Evolutionary conservation across 2,888 invertebrate genomes (phyloP), one percentile per base, ranked within the genome.

Genomic region (Drosophila greeni): DNA sequence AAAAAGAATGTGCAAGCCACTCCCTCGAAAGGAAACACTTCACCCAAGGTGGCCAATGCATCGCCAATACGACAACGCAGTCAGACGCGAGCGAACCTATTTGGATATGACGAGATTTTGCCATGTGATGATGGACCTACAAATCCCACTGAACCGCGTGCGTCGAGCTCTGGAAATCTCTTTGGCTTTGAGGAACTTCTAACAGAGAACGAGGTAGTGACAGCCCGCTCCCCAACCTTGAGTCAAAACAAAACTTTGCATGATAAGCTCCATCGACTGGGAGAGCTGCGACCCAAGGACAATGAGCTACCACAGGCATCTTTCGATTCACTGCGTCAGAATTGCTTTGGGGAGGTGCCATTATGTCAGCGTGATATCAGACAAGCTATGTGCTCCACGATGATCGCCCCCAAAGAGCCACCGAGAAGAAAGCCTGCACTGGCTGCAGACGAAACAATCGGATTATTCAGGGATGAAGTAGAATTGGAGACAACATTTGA

Each of bases 101-200:
- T 54, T 12, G 62, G 56, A 1, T 69, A 43, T n/a, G 70, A 64
- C 14, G 68, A 54, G 11, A 34, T 36, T 18, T 36, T 47, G 16
- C 9, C 52, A 16, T 20, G 31, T 7, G 52, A 26, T 23, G n/a
- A 43, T 36, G 31, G 1, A 11, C 26, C 45, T 3, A 52, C 3
- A 4, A 45, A 9, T 1, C 9, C 42, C 9, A 14, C 40, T 5
- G 3, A 36, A 12, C 6, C 31, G 5, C 18, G 16, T 9, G n/a
- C 23, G 7, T n/a, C 23, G 3, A 29, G 24, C 23, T 42, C 18
- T 5, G 20, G 18, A 8, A 72, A 80, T 68, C 69, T 86, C 1
- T 87, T 87, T 62, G 87, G 87, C 0, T 87, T 87, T 42, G 85
- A 86, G 31, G 87, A 87, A 1, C 80, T 83, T 20, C 60, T 86